Evolutionary conservation across 2,113 vertebrate genomes (phyloP).

Genomic region (Lycaon pictus): DNA sequence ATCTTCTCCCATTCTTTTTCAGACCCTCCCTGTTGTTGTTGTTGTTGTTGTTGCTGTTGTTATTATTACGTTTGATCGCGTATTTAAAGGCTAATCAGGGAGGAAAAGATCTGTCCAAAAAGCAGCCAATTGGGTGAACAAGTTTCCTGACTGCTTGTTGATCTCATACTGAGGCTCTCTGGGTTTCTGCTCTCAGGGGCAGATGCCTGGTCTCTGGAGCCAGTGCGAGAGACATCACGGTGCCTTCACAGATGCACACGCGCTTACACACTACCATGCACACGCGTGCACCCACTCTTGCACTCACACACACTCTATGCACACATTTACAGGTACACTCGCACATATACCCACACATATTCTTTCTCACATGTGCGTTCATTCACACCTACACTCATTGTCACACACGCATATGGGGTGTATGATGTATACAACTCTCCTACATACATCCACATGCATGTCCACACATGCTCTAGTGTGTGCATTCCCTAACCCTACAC

Average conservation of each 20-base stretch:
- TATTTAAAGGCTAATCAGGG: neutral
- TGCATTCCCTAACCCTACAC: rapidly evolving
- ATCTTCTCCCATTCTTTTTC: neutral
- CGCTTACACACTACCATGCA: neutral
- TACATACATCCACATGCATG: neutral
- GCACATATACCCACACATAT: neutral
- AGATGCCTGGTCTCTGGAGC: neutral
- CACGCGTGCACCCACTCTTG: neutral
- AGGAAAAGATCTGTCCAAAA: neutral
- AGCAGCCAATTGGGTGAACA: neutral
- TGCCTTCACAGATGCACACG: neutral
- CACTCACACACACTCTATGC: neutral
- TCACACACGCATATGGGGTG: neutral
- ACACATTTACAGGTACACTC: neutral
- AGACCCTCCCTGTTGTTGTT: neutral
- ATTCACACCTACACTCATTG: neutral
- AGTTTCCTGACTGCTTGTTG: neutral
- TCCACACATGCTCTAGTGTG: rapidly evolving
- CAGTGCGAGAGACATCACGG: rapidly evolving
- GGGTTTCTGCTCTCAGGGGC: neutral
- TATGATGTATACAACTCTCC: neutral
- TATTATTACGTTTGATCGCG: neutral
- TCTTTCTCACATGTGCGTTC: neutral
- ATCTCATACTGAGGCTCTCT: neutral
- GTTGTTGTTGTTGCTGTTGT: neutral